These are phyloP conservation scores for Archaeoteleia sp. DNA, from an alignment of 2,888 invertebrate species.

Conservation along the genomic window DNA sequence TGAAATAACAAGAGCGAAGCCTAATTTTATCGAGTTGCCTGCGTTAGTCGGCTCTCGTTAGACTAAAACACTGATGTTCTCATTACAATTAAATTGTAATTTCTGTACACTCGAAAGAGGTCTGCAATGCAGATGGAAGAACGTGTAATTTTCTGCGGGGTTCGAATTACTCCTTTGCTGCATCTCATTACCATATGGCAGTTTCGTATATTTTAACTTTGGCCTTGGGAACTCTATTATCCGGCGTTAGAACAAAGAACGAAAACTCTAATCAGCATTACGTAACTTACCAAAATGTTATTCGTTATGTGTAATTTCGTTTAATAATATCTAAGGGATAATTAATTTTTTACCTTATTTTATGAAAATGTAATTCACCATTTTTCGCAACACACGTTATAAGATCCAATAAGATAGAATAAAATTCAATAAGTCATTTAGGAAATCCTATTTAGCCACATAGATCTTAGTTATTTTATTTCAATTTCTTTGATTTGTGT, in stretches of 20 bases:
- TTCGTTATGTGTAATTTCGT: too few relatives aligned
- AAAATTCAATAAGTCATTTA: too few relatives aligned
- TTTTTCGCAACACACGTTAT: too few relatives aligned
- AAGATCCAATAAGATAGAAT: too few relatives aligned
- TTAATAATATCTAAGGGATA: too few relatives aligned
- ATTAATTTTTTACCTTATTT: too few relatives aligned
- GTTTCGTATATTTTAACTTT: constrained; percentile 51
- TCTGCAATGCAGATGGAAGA: constrained; percentile 55
- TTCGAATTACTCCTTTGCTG: constrained; percentile 58
- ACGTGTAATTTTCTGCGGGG: constrained; percentile 61
- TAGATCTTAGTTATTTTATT: too few relatives aligned
- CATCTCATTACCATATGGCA: constrained; percentile 63
- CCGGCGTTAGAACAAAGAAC: constrained; percentile 7
- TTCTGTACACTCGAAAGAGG: constrained; percentile 30
- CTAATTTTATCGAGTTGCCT: constrained; percentile 19
- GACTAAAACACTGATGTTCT: constrained; percentile 36
- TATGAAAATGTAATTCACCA: too few relatives aligned
- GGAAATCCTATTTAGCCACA: too few relatives aligned
- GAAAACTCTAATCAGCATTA: constrained; percentile 19
- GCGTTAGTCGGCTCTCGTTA: constrained; percentile 27
- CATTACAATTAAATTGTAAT: constrained; percentile 47
- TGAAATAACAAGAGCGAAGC: constrained; percentile 2
- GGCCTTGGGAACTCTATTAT: constrained; percentile 37
- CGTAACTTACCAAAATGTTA: constrained; percentile 19
- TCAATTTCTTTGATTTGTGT: too few relatives aligned